Conservation (phyloP, 1,140 invertebrate species). For the Atta cephalotes region DNA sequence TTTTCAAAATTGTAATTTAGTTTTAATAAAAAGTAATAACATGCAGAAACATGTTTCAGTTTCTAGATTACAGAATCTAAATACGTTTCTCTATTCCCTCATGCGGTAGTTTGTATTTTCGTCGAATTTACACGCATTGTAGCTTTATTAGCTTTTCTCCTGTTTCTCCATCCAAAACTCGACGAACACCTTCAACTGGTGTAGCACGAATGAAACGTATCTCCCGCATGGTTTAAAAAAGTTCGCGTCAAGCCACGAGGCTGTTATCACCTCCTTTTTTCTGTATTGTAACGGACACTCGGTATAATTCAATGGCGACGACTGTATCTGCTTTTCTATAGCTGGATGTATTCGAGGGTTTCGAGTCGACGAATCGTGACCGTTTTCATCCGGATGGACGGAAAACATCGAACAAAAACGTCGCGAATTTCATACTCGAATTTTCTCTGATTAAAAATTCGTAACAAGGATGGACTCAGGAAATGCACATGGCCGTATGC, state of each 20-base stretch:
- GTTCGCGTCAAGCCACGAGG: constrained; percentile 6
- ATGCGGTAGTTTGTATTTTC: constrained; percentile 19
- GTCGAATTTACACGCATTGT: constrained; percentile 23
- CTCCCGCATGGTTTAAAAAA: constrained; percentile 40
- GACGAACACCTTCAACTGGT: background rate
- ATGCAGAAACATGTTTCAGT: background rate
- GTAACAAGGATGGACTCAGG: constrained; percentile 25
- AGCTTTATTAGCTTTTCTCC: constrained; percentile 28
- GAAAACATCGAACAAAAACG: constrained; percentile 19
- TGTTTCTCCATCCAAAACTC: constrained; percentile 33
- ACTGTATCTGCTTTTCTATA: constrained; percentile 50
- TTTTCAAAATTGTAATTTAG: background rate
- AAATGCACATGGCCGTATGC: background rate
- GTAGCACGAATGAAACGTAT: constrained; percentile 51
- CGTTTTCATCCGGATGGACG: constrained; percentile 32
- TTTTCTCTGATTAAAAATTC: constrained; percentile 61
- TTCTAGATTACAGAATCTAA: constrained; percentile 19
- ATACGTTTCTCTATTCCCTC: background rate
- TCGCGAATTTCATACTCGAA: constrained; percentile 55
- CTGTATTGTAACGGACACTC: constrained; percentile 31
- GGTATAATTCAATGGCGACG: constrained; percentile 48
- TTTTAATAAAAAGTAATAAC: background rate
- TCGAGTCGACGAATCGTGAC: constrained; percentile 38
- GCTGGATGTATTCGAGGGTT: constrained; percentile 31
- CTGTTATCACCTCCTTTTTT: constrained; percentile 57